Conservation (phyloP, 2,113 vertebrate genomes). For the Piaya cayana region DNA sequence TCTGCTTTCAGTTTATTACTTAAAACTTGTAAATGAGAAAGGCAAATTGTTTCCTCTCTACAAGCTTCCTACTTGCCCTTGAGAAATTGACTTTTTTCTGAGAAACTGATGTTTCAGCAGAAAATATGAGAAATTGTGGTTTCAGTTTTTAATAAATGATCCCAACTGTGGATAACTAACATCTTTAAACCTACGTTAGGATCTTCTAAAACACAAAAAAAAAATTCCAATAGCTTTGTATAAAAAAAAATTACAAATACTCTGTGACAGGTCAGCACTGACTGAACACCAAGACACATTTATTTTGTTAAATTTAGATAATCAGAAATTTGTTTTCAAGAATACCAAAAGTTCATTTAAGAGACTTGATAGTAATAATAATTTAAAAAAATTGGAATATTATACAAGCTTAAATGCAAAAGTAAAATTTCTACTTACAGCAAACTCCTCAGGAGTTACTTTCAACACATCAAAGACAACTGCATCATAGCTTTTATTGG, state of each 20-base stretch:
- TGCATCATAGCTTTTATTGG: conserved; percentile 94
- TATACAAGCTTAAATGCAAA: neutral
- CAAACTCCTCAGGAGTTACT: conserved; percentile 96
- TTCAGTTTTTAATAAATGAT: neutral
- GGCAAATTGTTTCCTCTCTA: neutral
- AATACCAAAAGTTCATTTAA: neutral
- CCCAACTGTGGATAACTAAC: neutral
- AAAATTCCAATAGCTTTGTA: neutral
- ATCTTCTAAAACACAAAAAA: neutral
- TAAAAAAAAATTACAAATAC: neutral
- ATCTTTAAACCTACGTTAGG: neutral
- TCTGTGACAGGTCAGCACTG: neutral
- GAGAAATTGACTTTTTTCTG: neutral
- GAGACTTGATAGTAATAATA: neutral
- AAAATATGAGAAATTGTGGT: neutral
- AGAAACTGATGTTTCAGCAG: neutral
- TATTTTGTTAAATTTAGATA: neutral
- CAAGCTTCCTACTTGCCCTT: neutral
- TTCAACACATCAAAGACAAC: conserved; percentile 95
- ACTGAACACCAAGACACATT: neutral
- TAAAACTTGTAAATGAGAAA: neutral
- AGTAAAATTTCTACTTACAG: conserved; percentile 81
- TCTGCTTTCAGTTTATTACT: neutral
- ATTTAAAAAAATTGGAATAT: neutral
- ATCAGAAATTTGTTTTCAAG: neutral